These are phyloP conservation scores for Mayetiola destructor DNA, from an alignment of 2,888 invertebrate species.

Conservation along the genomic window DNA sequence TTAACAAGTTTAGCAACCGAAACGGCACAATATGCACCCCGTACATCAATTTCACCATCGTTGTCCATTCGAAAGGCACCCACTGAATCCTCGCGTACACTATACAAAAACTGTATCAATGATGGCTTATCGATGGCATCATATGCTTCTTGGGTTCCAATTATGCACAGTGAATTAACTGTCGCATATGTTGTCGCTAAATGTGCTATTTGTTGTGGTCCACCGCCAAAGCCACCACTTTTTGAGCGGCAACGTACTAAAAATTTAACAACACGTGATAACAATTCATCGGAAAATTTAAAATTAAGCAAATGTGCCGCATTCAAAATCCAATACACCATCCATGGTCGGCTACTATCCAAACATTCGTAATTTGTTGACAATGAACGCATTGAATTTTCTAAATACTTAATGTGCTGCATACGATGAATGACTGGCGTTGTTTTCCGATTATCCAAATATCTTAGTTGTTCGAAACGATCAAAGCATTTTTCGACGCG, in stretches of 20 bases:
- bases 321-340: conserved; percentile 94
- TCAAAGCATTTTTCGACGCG: conserved; percentile 40
- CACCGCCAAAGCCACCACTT: conserved; percentile 83
- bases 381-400: conserved; percentile 50
- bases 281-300: conserved; percentile 41
- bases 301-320: conserved; percentile 64
- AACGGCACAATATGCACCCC: conserved; percentile 94
- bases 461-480: conserved; percentile 36
- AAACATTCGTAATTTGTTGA: conserved; percentile 63
- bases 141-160: conserved; percentile 78
- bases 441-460: conserved; percentile 37
- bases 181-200: conserved; percentile 97
- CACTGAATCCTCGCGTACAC: conserved; percentile 54
- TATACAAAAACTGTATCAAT: conserved; percentile 62
- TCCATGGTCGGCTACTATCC: conserved; percentile 93
- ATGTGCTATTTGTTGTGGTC: conserved; percentile 84
- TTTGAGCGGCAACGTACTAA: conserved; percentile 37
- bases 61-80: conserved; percentile 87
- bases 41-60: conserved; percentile 85
- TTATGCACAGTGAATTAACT: conserved; percentile 77
- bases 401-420: conserved; percentile 50
- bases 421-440: conserved; percentile 46
- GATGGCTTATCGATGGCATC: conserved; percentile 61
- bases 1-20: conserved; percentile 64
- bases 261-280: conserved; percentile 43